Evolutionary conservation across 92 coral and sea anemone species (phyloP), one percentile per base, ranked within the genome.

Genomic region (Porites cylindrica): DNA sequence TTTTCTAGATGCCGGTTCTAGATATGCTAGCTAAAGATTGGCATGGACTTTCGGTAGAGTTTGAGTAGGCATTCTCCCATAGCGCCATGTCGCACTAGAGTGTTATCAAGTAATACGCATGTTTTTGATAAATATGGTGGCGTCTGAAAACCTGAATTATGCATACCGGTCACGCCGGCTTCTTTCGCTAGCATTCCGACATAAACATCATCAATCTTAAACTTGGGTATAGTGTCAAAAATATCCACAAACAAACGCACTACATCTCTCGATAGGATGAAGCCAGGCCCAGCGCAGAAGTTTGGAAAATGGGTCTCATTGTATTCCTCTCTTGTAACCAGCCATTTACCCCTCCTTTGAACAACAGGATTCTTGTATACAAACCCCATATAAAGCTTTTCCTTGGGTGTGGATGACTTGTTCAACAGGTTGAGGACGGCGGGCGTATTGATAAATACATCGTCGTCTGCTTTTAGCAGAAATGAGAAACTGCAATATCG

Each of bases 381-480:
- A 29, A 6, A 9, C 43, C 80, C 81, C 47, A 65, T 62, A 52
- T 72, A 83, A 3, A 75, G 80, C 60, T 23, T 63, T 5, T 73
- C 59, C 51, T 21, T 73, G 17, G 81, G 87, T 10, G 81, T 83
- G 10, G 71, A 0, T 9, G 26, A n/a, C 18, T 63, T 26, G 50
- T 75, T 75, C 62, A 83, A 66, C 18, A 83, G 16, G 4, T 29
- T 21, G 51, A 73, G 24, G 16, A 83, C 24, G 14, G 80, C 72
- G 5, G 72, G 87, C 1, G 74, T 65, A 63, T 83, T 83, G 26
- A 83, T 54, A 63, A 83, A 83, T 18, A 83, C 87, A 23, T 83
- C 87, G 66, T 83, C 87, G 64, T 83, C 87, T 16, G 87, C 73
- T 62, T 83, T 83, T 61, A 83, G 74, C 6, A 83, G 73, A 51